These are phyloP conservation scores for Erpetoichthys calabaricus DNA, from an alignment of 2,797 vertebrate species.

Conservation along the genomic window DNA sequence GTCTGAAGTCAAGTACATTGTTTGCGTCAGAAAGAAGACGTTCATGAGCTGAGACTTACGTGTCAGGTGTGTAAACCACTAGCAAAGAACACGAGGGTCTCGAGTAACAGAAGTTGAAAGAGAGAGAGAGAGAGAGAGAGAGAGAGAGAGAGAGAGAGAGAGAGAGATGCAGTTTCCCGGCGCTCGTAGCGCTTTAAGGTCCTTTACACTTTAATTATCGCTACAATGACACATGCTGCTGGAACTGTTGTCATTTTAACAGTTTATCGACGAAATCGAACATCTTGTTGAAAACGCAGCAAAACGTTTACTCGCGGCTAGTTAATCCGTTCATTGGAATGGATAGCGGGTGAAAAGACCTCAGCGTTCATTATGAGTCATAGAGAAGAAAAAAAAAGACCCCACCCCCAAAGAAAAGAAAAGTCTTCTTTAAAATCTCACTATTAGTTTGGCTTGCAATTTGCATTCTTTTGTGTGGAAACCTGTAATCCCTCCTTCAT, in stretches of 20 bases:
- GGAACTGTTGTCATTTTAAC: too few relatives aligned
- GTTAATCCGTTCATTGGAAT: conserved; percentile 59
- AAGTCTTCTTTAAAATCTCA: conserved; percentile 52
- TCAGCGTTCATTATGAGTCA: conserved; percentile 64
- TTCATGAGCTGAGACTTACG: too few relatives aligned
- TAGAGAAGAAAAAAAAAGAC: conserved; percentile 56
- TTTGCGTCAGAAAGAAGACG: too few relatives aligned
- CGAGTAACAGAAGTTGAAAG: not conserved
- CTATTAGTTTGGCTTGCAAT: conserved; percentile 60
- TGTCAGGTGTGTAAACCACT: too few relatives aligned
- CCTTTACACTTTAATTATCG: too few relatives aligned
- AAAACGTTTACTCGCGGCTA: not conserved
- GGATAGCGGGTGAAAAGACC: conserved; percentile 61
- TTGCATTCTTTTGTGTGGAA: conserved; percentile 68
- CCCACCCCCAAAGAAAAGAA: conserved; percentile 40
- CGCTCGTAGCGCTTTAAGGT: too few relatives aligned
- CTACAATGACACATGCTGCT: too few relatives aligned
- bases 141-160: conserved; percentile 13
- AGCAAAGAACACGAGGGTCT: too few relatives aligned
- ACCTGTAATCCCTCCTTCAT: conserved; percentile 65
- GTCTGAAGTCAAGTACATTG: too few relatives aligned
- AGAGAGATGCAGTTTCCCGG: too few relatives aligned
- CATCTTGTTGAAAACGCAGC: too few relatives aligned
- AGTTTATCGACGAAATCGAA: too few relatives aligned
- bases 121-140: conserved; percentile 14